A percentile compares a stretch with the other conserved stretches of the same genome.
These are phyloP conservation scores for Vanessa tameamea DNA, from an alignment of 1,140 invertebrate genomes.

Conservation along the genomic window DNA sequence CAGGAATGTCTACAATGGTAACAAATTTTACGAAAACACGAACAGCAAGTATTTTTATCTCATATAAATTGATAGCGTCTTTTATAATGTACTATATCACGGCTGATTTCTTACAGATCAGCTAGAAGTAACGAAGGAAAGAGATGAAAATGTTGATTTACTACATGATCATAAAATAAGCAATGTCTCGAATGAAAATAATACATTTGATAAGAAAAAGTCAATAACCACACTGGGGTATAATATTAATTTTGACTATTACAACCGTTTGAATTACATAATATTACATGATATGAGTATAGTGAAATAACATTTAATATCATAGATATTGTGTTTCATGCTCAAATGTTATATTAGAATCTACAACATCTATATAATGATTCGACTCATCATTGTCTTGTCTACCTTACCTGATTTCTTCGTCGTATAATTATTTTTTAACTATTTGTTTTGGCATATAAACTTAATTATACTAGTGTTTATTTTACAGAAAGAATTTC, in stretches of 20 bases:
- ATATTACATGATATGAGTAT: too few species aligned
- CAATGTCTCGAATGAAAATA: constrained; percentile 9
- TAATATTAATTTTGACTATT: background rate
- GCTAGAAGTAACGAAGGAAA: constrained; percentile 24
- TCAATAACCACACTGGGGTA: constrained; percentile 7
- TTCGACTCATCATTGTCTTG: too few species aligned
- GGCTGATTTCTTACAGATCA: constrained; percentile 36
- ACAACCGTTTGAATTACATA: background rate
- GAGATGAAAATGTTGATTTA: constrained; percentile 50
- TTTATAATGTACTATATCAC: constrained; percentile 10
- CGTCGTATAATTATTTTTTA: too few species aligned
- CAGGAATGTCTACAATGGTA: constrained; percentile 84
- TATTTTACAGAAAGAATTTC: constrained; percentile 46
- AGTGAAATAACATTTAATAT: too few species aligned
- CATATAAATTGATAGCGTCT: constrained; percentile 25
- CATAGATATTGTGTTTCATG: too few species aligned
- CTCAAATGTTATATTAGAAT: too few species aligned
- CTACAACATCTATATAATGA: too few species aligned
- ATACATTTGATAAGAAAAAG: constrained; percentile 21
- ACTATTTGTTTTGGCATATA: background rate
- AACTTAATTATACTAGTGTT: background rate
- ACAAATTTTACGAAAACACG: constrained; percentile 62
- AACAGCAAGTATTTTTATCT: constrained; percentile 69
- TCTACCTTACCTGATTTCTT: too few species aligned
- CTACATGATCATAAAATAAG: constrained; percentile 36